These are phyloP conservation scores for Ophthalmolycus amberensis DNA, from an alignment of 2,113 vertebrate species.

Conservation along the genomic window DNA sequence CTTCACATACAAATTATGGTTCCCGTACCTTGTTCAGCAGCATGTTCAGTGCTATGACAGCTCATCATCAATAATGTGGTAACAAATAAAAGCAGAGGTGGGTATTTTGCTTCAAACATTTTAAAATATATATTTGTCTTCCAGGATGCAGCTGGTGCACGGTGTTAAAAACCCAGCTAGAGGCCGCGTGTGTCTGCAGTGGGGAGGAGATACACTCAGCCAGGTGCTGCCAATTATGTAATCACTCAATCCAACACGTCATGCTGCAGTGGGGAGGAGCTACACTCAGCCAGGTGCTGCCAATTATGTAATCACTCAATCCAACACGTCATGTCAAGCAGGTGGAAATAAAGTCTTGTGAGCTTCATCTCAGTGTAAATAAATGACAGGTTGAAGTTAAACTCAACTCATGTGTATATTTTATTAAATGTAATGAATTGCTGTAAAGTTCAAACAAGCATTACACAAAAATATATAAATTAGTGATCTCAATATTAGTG, in stretches of 20 bases:
- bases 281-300: slow-evolving; percentile 58
- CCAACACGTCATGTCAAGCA: neutral
- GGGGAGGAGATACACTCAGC: neutral
- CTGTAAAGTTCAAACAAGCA: neutral
- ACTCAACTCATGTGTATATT: too few relatives aligned
- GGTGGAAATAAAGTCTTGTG: neutral
- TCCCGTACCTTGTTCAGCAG: slow-evolving; percentile 30
- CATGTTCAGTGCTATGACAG: neutral
- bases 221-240: slow-evolving; percentile 69
- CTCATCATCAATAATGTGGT: slow-evolving; percentile 29
- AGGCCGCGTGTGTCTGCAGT: neutral
- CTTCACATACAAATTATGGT: neutral
- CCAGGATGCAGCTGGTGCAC: neutral
- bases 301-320: slow-evolving; percentile 57
- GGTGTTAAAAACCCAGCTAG: neutral
- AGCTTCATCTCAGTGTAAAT: neutral
- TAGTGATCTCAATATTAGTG: too few relatives aligned
- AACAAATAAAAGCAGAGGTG: slow-evolving; percentile 28
- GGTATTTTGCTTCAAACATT: slow-evolving; percentile 37
- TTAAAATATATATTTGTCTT: slow-evolving; percentile 13
- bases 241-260: slow-evolving; percentile 22
- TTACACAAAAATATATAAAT: neutral
- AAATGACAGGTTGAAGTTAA: neutral
- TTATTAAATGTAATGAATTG: neutral
- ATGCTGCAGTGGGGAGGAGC: neutral